A percentile compares a stretch with the other conserved stretches of the same genome.
Conservation (phyloP, 1,140 invertebrate species). For the Sycobia sp. region DNA sequence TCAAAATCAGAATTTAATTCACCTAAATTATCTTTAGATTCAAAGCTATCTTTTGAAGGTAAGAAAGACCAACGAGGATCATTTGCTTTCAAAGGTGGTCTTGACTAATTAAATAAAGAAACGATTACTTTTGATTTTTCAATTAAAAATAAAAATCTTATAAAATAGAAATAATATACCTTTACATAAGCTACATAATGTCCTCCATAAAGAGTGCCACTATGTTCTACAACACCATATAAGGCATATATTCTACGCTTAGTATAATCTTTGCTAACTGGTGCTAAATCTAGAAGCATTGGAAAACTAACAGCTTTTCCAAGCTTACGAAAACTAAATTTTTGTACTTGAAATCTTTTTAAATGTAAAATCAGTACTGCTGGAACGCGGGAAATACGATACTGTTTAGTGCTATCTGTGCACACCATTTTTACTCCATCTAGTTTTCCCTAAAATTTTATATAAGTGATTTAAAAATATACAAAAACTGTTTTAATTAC, state of each 20-base stretch:
- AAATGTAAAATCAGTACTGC: slow-evolving; percentile 92
- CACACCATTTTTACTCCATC: slow-evolving; percentile 77
- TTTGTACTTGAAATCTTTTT: slow-evolving; percentile 82
- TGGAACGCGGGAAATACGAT: slow-evolving; percentile 88
- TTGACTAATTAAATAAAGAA: slow-evolving; percentile 42
- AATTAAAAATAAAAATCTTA: no score
- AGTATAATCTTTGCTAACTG: slow-evolving; percentile 83
- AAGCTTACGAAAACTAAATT: slow-evolving; percentile 75
- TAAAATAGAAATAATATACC: slow-evolving; percentile 61
- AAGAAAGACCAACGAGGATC: slow-evolving; percentile 74
- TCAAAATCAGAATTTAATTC: slow-evolving; percentile 56
- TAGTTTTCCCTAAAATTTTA: slow-evolving; percentile 52
- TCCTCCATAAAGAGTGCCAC: slow-evolving; percentile 85
- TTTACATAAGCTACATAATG: slow-evolving; percentile 97
- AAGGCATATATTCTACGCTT: slow-evolving; percentile 81
- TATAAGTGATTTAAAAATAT: neutral
- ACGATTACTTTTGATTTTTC: slow-evolving; percentile 3
- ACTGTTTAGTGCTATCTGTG: slow-evolving; percentile 89
- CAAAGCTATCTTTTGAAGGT: slow-evolving; percentile 47
- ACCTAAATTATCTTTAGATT: slow-evolving; percentile 49
- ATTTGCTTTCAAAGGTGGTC: slow-evolving; percentile 62
- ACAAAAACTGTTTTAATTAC: no score
- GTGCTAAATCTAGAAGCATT: slow-evolving; percentile 82
- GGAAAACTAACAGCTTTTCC: slow-evolving; percentile 88
- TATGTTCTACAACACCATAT: slow-evolving; percentile 95